Base-by-base conservation (phyloP, 2,888 invertebrate species). In the Drosophila anceps region DNA sequence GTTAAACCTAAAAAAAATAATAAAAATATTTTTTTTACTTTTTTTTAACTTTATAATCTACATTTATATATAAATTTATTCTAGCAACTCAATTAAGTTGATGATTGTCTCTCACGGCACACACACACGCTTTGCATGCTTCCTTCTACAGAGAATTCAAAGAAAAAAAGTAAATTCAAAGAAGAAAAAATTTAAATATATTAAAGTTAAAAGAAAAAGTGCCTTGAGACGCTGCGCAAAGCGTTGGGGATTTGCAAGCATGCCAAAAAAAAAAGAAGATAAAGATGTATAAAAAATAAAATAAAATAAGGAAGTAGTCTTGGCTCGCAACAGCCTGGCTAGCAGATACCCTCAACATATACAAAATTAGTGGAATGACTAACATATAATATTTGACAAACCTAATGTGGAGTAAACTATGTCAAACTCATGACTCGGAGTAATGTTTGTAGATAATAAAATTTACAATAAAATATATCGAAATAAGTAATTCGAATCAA, bases 181-280 rank as follows among this genome's bases (percentile, higher is more conserved):
- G 7, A 50, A 50, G 44, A 53, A 62, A 71, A 69, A 86, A 89
- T 87, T 71, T 84, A 87, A 87, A 89, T 89, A 89, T 69, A 76
- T 78, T 46, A 50, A 48, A 83, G 67, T 73, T 68, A 69, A 61
- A 71, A 63, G 60, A 61, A 73, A 69, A 69, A 69, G 69, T 66
- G 58, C 29, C 48, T 55, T 46, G 61, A 60, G 69, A 61, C 69
- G 58, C 18, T 46, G 46, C 59, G 66, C 81, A 80, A 84, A 73
- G 57, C 90, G 79, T 81, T 89, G 69, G 88, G 88, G 82, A 89
- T 76, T 84, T 89, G 78, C 44, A 18, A 46, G 31, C 39, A 53
- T 58, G 58, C 39, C 50, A 27, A 29, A 59, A 60, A 46, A 39
- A 67, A 60, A 39, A 13, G 48, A 44, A 54, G 61, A 55, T 61